Conservation (phyloP, 1,140 invertebrate species). For the Plutomurus gul region DNA sequence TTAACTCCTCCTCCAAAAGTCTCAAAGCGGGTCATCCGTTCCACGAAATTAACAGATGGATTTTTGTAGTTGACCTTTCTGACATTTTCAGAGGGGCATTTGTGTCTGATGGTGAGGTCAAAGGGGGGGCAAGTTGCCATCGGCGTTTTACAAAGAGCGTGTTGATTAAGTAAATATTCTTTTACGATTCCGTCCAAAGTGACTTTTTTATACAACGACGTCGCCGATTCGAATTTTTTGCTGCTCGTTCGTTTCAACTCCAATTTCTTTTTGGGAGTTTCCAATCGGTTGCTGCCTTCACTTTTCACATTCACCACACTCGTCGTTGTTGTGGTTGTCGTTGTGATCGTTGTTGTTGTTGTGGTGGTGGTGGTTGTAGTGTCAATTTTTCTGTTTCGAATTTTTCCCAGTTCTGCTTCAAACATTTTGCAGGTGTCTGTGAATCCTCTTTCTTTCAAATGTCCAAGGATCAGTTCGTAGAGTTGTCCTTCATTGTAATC, state of each 20-base stretch:
- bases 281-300: not conserved
- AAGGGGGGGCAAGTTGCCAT: constrained; percentile 90
- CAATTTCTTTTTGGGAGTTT: constrained; percentile 27
- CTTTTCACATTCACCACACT: too few relatives aligned
- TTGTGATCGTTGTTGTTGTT: too few relatives aligned
- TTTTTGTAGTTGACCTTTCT: not conserved
- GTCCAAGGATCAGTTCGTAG: constrained; percentile 87
- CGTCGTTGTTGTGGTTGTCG: too few relatives aligned
- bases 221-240: not conserved
- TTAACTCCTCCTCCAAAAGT: not conserved
- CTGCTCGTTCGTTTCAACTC: not conserved
- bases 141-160: constrained; percentile 89
- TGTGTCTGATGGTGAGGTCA: constrained; percentile 83
- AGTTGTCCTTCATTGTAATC: constrained; percentile 82
- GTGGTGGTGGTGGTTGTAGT: too few relatives aligned
- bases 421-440: not conserved
- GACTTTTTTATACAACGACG: constrained; percentile 57
- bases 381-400: not conserved
- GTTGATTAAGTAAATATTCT: constrained; percentile 94
- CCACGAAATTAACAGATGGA: not conserved
- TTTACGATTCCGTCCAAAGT: constrained; percentile 91
- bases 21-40: not conserved
- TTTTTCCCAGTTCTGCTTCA: not conserved
- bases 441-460: constrained; percentile 75
- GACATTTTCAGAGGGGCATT: constrained; percentile 73